Evolutionary conservation across 2,888 invertebrate genomes (phyloP), one percentile per base, ranked within the genome.

Genomic region (Anthoptus insignis): DNA sequence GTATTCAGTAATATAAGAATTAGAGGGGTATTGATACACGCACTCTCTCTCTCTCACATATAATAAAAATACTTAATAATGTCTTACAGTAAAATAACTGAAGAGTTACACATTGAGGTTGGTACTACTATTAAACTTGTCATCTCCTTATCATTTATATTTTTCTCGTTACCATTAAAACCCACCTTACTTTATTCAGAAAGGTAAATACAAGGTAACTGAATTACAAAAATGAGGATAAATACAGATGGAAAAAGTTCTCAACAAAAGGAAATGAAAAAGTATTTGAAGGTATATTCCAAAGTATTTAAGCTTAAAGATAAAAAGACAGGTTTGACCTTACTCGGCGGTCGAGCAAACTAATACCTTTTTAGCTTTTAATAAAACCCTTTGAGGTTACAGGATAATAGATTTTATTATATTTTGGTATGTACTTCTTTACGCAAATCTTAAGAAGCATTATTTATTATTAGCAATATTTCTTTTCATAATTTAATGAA

Each of bases 321-420:
- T 57, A 45, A 53, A 54, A 50, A 54, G 22, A 22, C 8, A 37
- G 8, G 21, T 53, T 37, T 54, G 37, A 54, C 54, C 45, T 45
- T 32, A 16, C n/a, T 24, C 13, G 29, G 29, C 45, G 57, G 57
- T 32, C 45, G 45, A 57, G 3, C 24, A 54, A 54, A 54, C 22
- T 22, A 16, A 37, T 49, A 24, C 14, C 49, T 24, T 56, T 37
- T 5, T 24, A 54, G 57, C 57, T 58, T 57, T 58, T 47, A 47
- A 58, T 58, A 24, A 47, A 58, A 47, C 45, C 29, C 45, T 58
- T 58, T 58, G 57, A 58, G 47, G 57, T 45, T 58, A 27, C 32
- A 32, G 45, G 47, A 58, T 42, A 58, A 58, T 45, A 47, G 57
- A 58, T 58, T 47, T 58, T 47, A 47, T 32, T 47, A 58, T 22